Base-by-base conservation (phyloP, 1,140 invertebrate genomes). In the Steinernema khuongi region DNA sequence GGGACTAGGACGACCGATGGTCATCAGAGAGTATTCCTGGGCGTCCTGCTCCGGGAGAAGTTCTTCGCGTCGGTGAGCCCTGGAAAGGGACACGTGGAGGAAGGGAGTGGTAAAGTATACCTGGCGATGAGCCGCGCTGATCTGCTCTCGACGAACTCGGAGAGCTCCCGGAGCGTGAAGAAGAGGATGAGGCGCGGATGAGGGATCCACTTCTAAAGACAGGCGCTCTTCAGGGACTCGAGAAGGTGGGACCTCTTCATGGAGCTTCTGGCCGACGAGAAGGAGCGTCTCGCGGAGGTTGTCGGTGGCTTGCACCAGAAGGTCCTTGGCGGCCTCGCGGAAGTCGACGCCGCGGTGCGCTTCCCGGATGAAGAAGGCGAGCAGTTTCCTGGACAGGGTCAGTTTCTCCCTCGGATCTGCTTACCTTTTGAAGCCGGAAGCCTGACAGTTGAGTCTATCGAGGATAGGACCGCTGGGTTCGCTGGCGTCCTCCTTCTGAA, bases 131-230 rank as follows among this genome's bases (percentile, higher is more conserved):
- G 80, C 2, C 79, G 85, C 1, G 89, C 88, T 79, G 89, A 88
- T 41, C 88, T 83, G 0, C 85, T 88, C 2, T 85, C 67, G 1
- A 92, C 83, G 0, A 92, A 85, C 32, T 86, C 77, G 18, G 85
- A 85, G 17, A 93, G 87, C 85, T 93, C 92, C 36, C 87, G 76
- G 31, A 89, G 86, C 0, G 90, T 90, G 67, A 93, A 86, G 84
- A 89, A 91, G 82, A 89, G 92, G 29, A 93, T 84, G 0, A 93
- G 85, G 29, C 91, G 88, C 19, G 82, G 78, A 60, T 90, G 87
- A 0, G 91, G 91, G 18, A 94, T 76, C 17, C 88, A 86, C 74
- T 90, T 90, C 75, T 90, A 87, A 0, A 81, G 76, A 0, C 89
- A 87, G 85, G 93, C 87, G 26, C 89, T 76, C 18, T 87, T 77